These are phyloP conservation scores for Myopa testacea DNA, from an alignment of 2,888 invertebrate species.

Conservation along the genomic window DNA sequence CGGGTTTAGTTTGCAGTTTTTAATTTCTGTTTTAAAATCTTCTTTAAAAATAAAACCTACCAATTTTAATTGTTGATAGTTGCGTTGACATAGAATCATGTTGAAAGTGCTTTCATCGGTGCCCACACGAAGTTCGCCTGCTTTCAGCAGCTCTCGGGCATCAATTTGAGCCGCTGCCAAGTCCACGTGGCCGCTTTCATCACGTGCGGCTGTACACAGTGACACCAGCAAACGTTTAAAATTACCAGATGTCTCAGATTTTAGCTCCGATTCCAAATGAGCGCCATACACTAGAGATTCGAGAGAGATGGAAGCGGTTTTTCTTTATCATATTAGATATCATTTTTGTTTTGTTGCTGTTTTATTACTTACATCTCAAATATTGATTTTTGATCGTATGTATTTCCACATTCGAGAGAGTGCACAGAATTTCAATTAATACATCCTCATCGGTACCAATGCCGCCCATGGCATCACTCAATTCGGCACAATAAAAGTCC, in stretches of 20 bases:
- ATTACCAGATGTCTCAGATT: constrained; percentile 90
- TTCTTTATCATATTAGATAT: neutral
- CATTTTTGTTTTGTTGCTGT: neutral
- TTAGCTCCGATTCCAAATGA: constrained; percentile 84
- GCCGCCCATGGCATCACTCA: constrained; percentile 86
- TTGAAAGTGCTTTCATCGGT: constrained; percentile 91
- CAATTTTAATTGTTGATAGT: constrained; percentile 73
- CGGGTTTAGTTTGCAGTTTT: no score
- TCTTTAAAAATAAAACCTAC: constrained; percentile 47
- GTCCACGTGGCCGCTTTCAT: constrained; percentile 83
- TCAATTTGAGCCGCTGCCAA: constrained; percentile 80
- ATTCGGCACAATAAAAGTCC: constrained; percentile 82
- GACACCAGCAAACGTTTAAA: constrained; percentile 92
- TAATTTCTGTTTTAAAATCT: neutral
- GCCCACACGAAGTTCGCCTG: constrained; percentile 77
- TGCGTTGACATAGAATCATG: constrained; percentile 83
- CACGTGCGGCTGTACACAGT: constrained; percentile 76
- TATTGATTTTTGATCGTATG: constrained; percentile 83
- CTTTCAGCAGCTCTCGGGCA: constrained; percentile 82
- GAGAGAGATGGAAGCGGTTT: neutral
- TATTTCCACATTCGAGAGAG: constrained; percentile 87
- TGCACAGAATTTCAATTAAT: constrained; percentile 89
- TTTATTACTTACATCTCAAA: constrained; percentile 75
- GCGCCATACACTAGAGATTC: constrained; percentile 78
- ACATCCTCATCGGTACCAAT: constrained; percentile 87